A percentile compares a stretch with the other conserved stretches of the same genome.
Conservation (phyloP, 2,797 vertebrate genomes). For the Cyclopterus lumpus region DNA sequence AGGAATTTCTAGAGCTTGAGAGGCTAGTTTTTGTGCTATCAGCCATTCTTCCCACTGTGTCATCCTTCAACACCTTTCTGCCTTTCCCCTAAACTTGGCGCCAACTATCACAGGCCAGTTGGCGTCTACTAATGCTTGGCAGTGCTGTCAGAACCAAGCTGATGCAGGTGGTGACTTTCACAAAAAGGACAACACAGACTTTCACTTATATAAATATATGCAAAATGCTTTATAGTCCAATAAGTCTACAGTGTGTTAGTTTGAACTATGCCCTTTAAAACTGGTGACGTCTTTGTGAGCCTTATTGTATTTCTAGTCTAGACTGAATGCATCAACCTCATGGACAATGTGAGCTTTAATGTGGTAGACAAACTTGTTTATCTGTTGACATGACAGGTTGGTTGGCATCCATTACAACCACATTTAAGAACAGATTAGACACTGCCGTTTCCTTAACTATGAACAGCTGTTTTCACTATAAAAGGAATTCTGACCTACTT, state of each 20-base stretch:
- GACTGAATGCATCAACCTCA: background rate
- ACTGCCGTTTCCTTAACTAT: background rate
- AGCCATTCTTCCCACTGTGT: constrained; percentile 28
- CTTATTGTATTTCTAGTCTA: background rate
- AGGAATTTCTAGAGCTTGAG: constrained; percentile 40
- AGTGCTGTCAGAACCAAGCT: constrained; percentile 41
- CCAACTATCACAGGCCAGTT: constrained; percentile 69
- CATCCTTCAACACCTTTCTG: constrained; percentile 53
- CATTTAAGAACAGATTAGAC: background rate
- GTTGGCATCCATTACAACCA: background rate
- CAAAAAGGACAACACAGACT: constrained; percentile 15
- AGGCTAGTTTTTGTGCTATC: constrained; percentile 50
- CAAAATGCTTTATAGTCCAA: background rate
- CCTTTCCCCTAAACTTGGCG: constrained; percentile 29
- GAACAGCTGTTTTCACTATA: background rate
- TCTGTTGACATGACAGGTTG: background rate
- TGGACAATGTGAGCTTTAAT: background rate
- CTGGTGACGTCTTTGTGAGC: background rate
- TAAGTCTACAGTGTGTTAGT: background rate
- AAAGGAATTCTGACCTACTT: background rate
- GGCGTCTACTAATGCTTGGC: constrained; percentile 66
- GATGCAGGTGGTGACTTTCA: constrained; percentile 50
- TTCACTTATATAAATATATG: background rate
- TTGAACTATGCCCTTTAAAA: background rate
- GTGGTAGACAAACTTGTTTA: background rate